These are phyloP conservation scores for Tetramorium parvispinum DNA, from an alignment of 1,140 invertebrate genomes.

Conservation along the genomic window DNA sequence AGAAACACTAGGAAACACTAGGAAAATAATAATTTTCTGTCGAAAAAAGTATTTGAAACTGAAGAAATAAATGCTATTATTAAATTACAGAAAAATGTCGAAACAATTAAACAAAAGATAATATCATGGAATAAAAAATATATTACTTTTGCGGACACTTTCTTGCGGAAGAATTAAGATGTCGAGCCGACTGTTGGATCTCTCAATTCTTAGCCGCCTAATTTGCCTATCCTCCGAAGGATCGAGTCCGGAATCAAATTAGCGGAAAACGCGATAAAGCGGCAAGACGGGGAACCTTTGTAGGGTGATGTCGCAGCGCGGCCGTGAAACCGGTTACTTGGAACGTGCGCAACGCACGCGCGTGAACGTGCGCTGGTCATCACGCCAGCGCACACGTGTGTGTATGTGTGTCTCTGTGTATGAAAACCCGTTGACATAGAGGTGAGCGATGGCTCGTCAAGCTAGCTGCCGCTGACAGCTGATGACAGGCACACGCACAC, in stretches of 20 bases:
- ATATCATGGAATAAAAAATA: background rate
- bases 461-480: conserved; percentile 68
- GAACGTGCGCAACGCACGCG: conserved; percentile 42
- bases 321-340: conserved; percentile 68
- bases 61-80: background rate
- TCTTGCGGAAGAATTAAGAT: background rate
- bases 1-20: background rate
- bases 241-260: conserved; percentile 34
- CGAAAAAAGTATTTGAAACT: background rate
- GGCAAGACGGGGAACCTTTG: background rate
- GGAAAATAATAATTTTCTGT: background rate
- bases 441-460: conserved; percentile 77
- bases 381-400: background rate
- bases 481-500: conserved; percentile 73
- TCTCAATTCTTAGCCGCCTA: conserved; percentile 37
- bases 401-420: background rate
- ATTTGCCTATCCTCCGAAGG: conserved; percentile 50
- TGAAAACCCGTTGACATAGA: conserved; percentile 69
- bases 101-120: background rate
- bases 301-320: conserved; percentile 44
- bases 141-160: background rate
- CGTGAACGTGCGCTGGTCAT: conserved; percentile 22
- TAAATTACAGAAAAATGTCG: background rate
- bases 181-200: background rate
- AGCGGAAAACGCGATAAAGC: conserved; percentile 45